These are phyloP conservation scores for Mimumesa dahlbomi DNA, from an alignment of 2,888 invertebrate species.

Conservation along the genomic window DNA sequence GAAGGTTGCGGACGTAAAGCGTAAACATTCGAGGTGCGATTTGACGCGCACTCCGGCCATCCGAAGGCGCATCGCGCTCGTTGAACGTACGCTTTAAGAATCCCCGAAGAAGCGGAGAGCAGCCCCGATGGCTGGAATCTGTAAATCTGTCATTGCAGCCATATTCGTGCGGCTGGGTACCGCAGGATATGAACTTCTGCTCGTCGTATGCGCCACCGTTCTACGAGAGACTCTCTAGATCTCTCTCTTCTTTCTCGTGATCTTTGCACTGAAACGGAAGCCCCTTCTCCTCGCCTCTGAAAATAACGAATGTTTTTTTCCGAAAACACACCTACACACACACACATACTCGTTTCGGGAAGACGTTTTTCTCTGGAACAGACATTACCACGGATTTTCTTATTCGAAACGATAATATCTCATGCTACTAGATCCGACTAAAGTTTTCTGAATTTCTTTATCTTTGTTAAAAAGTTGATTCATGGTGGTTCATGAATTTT, in stretches of 20 bases:
- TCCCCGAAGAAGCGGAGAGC: slow-evolving; percentile 62
- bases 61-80: slow-evolving; percentile 59
- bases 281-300: slow-evolving; percentile 18
- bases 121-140: slow-evolving; percentile 76
- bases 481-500: too few species aligned
- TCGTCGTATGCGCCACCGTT: slow-evolving; percentile 56
- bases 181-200: slow-evolving; percentile 71
- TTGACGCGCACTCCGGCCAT: slow-evolving; percentile 71
- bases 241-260: slow-evolving; percentile 49
- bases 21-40: slow-evolving; percentile 78
- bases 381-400: too few species aligned
- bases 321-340: too few species aligned
- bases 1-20: slow-evolving; percentile 69
- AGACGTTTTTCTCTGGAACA: too few species aligned
- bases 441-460: too few species aligned
- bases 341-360: too few species aligned
- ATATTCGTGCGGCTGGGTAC: slow-evolving; percentile 69
- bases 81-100: slow-evolving; percentile 71
- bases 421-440: too few species aligned
- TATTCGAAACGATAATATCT: too few species aligned
- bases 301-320: slow-evolving; percentile 40
- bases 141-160: slow-evolving; percentile 79
- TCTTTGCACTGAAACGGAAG: slow-evolving; percentile 49
- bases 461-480: too few species aligned
- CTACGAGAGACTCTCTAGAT: slow-evolving; percentile 39